Evolutionary conservation across 1,140 invertebrate genomes (phyloP), one percentile per base, ranked within the genome.

Genomic region (Mizuhopecten yessoensis): DNA sequence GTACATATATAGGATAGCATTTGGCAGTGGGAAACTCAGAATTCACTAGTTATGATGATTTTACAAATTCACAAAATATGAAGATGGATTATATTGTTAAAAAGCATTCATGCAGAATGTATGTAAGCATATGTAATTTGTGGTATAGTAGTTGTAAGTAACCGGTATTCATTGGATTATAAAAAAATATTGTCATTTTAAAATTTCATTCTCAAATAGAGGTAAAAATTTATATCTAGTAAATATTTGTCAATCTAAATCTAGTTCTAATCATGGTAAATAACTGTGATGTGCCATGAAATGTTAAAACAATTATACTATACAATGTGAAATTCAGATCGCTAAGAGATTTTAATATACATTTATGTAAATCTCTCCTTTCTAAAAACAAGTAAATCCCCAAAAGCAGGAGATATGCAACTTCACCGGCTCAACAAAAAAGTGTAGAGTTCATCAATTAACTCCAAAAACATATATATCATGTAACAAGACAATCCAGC

Each of bases 381-480:
- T 45, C 42, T 45, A 13, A 1, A 13, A 29, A 75, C 23, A 75
- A 29, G 23, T 29, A 3, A 3, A 75, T 75, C n/a, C n/a, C 23
- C 57, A 29, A 5, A 75, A 75, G n/a, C 23, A 29, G 57, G 57
- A n/a, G 17, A 75, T 75, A 75, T 75, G 5, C 57, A 75, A 75
- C 9, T 75, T 75, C 57, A 75, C 57, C 57, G 57, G 57, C 57
- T 75, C 57, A 29, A 75, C 57, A 75, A 75, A 75, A 75, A n/a
- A 29, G 57, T 75, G 57, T 75, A 75, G 57, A 75, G 57, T 75
- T 75, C 9, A 75, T 75, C 20, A 75, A 75, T 9, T 75, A 75
- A 75, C 57, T 75, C 1, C 29, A 17, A 75, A 75, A 9, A 29
- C 17, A 75, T 17, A 75, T 75, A 75, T 17, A n/a, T n/a, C n/a